Percentiles rank a stretch among this genome's conserved stretches.
phyloP scores from a whole-genome alignment of 2,113 vertebrate genomes.

The Pachycephala philippinensis region DNA sequence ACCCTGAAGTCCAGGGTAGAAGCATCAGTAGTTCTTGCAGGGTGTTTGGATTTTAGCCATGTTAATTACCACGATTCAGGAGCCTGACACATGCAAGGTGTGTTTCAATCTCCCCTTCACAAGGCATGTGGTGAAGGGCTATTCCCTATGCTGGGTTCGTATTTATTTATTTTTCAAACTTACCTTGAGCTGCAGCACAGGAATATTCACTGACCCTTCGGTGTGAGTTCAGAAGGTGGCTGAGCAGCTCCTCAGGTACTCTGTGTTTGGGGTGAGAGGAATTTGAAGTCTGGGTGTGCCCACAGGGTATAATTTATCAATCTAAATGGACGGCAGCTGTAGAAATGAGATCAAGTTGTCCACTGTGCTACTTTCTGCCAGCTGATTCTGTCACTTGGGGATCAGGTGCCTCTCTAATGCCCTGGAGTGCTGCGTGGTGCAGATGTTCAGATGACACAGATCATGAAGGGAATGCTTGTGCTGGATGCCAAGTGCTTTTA shows the following conservation, averaged over 20 bases:
- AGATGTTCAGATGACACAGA: neutral
- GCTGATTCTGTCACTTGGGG: neutral
- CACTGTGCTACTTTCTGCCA: neutral
- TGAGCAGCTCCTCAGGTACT: neutral
- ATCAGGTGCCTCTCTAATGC: neutral
- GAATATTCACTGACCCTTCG: neutral
- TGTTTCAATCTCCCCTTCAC: neutral
- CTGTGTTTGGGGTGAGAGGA: neutral
- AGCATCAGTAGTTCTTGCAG: neutral
- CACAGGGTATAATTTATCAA: neutral
- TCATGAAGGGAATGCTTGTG: neutral
- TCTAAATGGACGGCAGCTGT: neutral
- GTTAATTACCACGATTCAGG: neutral
- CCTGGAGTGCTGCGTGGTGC: neutral
- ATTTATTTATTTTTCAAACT: neutral
- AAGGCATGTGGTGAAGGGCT: neutral
- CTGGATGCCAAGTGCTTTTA: neutral
- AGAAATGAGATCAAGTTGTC: neutral
- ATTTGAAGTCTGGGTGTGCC: neutral
- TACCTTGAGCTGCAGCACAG: neutral
- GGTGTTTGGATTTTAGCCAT: neutral
- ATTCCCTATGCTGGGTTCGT: neutral
- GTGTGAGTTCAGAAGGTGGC: neutral
- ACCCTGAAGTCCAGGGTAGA: neutral
- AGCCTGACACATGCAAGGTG: neutral